Conservation (phyloP, 2,113 vertebrate species). For the Podarcis cretensis region DNA sequence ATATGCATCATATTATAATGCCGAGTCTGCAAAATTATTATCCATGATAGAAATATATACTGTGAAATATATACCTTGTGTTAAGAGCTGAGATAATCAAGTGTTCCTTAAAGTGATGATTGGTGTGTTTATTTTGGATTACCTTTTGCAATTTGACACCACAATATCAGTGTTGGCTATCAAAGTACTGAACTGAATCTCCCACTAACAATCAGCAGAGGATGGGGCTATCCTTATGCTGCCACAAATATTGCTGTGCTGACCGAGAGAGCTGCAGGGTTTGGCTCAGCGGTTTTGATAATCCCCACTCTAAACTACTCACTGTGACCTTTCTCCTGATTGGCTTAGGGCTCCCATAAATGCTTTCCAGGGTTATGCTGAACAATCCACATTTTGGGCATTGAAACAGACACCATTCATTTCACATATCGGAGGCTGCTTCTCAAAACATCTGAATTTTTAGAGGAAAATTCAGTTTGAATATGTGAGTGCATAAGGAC, state of each 20-base stretch:
- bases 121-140: background rate
- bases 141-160: background rate
- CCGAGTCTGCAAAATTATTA: background rate
- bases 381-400: background rate
- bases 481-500: background rate
- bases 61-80: background rate
- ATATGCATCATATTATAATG: background rate
- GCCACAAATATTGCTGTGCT: background rate
- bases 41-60: background rate
- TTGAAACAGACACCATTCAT: background rate
- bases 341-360: background rate
- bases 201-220: background rate
- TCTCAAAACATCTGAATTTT: background rate
- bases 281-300: background rate
- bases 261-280: background rate
- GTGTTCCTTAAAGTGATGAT: background rate
- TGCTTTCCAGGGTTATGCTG: background rate
- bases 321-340: background rate
- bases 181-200: background rate
- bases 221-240: background rate
- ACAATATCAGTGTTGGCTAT: background rate
- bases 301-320: background rate
- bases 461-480: background rate
- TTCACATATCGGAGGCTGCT: background rate
- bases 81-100: background rate